Evolutionary conservation across 2,888 invertebrate species (phyloP), one percentile per base, ranked within the genome.

Genomic region (Adela reaumurella): DNA sequence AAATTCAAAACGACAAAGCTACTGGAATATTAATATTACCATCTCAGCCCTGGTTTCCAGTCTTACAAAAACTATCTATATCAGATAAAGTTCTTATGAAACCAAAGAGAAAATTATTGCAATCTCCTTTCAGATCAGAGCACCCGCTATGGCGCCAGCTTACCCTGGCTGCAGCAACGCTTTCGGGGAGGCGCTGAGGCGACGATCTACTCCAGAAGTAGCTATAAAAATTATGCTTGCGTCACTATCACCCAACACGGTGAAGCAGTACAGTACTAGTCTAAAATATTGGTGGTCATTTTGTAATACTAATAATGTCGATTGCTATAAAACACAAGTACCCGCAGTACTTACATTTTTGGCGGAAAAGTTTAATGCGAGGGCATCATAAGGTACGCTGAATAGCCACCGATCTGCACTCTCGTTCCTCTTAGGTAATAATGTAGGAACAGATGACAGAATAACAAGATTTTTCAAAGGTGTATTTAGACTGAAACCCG

Each of bases 121-220:
- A 10, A 6, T 24, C 24, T 24, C 24, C 24, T 24, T 24, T 6
- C 24, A 24, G 24, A 24, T 10, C 24, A 10, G 24, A 24, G 10
- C 24, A 24, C 10, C 46, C 35, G 18, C 44, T 16, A 17, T 19
- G 18, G 6, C 20, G 6, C 16, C 29, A 45, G 8, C 48, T 48
- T 48, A 48, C 48, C 44, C 48, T 48, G 48, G 45, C 6, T 19
- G 49, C 28, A 2, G 49, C 45, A 20, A 42, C 11, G 19, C 17
- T 49, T 3, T 49, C 19, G 19, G 49, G 45, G n/a, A 16, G 4
- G 35, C 49, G 3, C 41, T 49, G n/a, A 17, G 11, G 16, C 14
- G 45, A 4, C 45, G 45, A 2, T 19, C 45, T 14, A 2, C 17
- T 10, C 45, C 45, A 19, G 24, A 19, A 3, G 24, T 17, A 2